Conservation (phyloP, 2,113 vertebrate species). For the Barbus barbus region DNA sequence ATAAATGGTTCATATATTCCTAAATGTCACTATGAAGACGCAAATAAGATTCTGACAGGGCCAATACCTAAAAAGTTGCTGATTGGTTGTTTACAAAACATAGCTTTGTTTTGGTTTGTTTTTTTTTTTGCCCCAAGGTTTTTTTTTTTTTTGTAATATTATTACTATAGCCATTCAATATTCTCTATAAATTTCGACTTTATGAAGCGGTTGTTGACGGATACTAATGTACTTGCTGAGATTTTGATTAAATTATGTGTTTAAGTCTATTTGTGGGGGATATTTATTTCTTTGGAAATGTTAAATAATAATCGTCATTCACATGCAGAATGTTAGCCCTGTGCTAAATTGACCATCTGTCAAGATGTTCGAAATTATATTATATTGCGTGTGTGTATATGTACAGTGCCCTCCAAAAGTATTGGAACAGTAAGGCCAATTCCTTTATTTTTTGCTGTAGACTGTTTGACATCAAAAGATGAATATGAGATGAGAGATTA, state of each 20-base stretch:
- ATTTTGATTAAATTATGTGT: constrained; percentile 45
- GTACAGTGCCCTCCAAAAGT: too few relatives aligned
- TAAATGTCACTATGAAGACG: not conserved
- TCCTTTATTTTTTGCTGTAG: too few relatives aligned
- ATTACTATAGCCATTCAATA: not conserved
- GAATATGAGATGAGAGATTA: too few relatives aligned
- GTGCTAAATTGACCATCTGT: too few relatives aligned
- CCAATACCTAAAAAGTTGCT: not conserved
- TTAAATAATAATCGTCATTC: too few relatives aligned
- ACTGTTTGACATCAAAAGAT: too few relatives aligned
- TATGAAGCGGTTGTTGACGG: not conserved
- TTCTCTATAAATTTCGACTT: constrained; percentile 7
- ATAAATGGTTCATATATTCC: not conserved
- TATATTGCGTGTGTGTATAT: too few relatives aligned
- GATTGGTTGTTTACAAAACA: not conserved
- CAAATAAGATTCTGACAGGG: too few relatives aligned
- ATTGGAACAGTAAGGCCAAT: too few relatives aligned
- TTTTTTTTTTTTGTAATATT: not conserved
- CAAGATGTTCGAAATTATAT: too few relatives aligned
- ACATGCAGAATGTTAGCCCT: too few relatives aligned
- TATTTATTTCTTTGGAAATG: constrained; percentile 1
- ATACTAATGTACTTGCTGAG: not conserved
- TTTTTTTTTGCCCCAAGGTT: not conserved
- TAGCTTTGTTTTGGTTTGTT: too few relatives aligned
- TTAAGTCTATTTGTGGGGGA: not conserved